phyloP scores from a whole-genome alignment of 2,888 invertebrate genomes.

The Trachelus stipa region DNA sequence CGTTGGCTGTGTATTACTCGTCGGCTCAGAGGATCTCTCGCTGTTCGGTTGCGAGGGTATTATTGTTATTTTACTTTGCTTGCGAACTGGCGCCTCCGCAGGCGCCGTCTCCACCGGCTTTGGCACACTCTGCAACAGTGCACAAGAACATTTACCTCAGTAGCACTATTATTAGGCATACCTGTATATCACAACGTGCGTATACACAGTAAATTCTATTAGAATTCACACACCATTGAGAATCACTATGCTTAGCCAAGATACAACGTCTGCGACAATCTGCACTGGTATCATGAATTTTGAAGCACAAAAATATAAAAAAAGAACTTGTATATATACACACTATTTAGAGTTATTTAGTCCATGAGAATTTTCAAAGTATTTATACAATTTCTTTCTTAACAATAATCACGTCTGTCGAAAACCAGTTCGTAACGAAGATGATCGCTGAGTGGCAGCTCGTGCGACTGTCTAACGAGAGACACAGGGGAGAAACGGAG shows the following conservation, averaged over 20 bases:
- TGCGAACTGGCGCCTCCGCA: slow-evolving; percentile 43
- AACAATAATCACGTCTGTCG: background rate
- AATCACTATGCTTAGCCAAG: background rate
- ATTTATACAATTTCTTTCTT: background rate
- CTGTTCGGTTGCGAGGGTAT: slow-evolving; percentile 63
- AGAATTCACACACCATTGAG: background rate
- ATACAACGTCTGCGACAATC: background rate
- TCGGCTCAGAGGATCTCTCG: slow-evolving; percentile 36
- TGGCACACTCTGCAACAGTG: slow-evolving; percentile 52
- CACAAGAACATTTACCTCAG: background rate
- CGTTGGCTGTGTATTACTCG: slow-evolving; percentile 7
- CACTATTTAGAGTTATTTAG: background rate
- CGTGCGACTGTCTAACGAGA: background rate
- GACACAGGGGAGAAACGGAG: background rate
- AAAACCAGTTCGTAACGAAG: background rate
- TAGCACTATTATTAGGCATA: slow-evolving; percentile 12
- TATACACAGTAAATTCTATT: background rate
- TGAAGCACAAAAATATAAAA: background rate
- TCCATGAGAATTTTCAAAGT: background rate
- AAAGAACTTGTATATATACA: background rate
- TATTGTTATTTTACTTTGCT: slow-evolving; percentile 67
- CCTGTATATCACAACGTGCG: background rate
- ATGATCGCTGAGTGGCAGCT: background rate
- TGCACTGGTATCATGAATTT: background rate
- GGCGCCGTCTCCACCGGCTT: slow-evolving; percentile 51